Evolutionary conservation across 2,797 vertebrate genomes (phyloP), one percentile per base, ranked within the genome.

Genomic region (Sebastes diploproa): DNA sequence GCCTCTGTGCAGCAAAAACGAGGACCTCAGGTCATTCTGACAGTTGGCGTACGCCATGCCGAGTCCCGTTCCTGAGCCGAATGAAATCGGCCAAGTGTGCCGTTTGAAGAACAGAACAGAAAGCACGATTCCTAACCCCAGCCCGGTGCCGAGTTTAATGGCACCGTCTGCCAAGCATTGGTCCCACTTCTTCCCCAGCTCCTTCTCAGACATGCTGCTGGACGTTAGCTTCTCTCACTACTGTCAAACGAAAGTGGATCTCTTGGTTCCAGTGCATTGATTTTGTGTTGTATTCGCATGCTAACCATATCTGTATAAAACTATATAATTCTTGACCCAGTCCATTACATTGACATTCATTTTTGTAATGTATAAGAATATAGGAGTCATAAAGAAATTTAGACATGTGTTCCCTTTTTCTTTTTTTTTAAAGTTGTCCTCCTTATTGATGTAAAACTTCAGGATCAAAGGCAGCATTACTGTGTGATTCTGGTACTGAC

Each of bases 51-150:
- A 34, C 34, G 34, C 34, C 10, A 34, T 34, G 34, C 34, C 34
- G 34, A 34, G 34, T 34, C 34, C 10, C 10, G 34, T 34, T 34
- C 34, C 34, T 34, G 34, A 34, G 34, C 34, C 34, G 34, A 34
- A 11, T 34, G 34, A 34, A 34, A 34, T 11, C 34, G 4, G 34
- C 34, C 34, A 34, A 34, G 34, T 34, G 34, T 34, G 34, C 34
- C 98, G 97, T 96, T 98, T 99, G 93, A 99, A 99, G 96, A 98
- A 98, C 78, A 98, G 95, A 75, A 99, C 98, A 34, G 98, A 99
- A 76, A 99, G 97, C 83, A 99, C 96, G 46, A 99, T 94, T 86
- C 98, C 98, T 94, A 99, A 87, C 36, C 98, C 98, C 56, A 99
- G 95, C 34, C 98, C 98, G 68, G 97, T 97, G 75, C 96, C 96